Evolutionary conservation across 2,888 invertebrate genomes (phyloP).

Genomic region (Drepana falcataria): DNA sequence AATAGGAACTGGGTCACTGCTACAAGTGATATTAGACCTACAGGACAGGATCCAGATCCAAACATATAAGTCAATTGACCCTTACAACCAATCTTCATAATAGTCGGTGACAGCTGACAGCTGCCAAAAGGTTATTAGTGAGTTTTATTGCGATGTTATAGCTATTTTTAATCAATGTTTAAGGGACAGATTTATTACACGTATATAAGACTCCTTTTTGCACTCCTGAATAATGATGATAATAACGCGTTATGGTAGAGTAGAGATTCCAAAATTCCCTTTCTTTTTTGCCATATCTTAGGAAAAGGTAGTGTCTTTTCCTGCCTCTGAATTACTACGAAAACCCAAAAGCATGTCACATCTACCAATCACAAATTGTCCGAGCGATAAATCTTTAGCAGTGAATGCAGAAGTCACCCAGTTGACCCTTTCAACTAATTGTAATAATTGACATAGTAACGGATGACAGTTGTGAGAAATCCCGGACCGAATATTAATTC

Average conservation of each 20-base stretch:
- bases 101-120: neutral
- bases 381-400: neutral
- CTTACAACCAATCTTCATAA: neutral
- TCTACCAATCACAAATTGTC: neutral
- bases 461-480: neutral
- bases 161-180: too few species aligned
- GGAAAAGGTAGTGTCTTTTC: too few species aligned
- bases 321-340: too few species aligned
- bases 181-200: too few species aligned
- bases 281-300: too few species aligned
- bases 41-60: neutral
- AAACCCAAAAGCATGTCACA: too few species aligned
- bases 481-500: neutral
- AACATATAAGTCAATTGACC: neutral
- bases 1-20: constrained; percentile 44
- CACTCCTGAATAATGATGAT: too few species aligned
- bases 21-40: constrained; percentile 2
- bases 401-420: neutral
- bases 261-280: too few species aligned
- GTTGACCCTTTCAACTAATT: neutral
- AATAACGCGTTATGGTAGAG: too few species aligned
- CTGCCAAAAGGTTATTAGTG: neutral
- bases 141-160: neutral
- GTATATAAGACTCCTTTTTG: too few species aligned
- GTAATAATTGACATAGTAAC: neutral